Base-by-base conservation (phyloP, 2,113 vertebrate genomes). In the Phalacrocorax aristotelis region DNA sequence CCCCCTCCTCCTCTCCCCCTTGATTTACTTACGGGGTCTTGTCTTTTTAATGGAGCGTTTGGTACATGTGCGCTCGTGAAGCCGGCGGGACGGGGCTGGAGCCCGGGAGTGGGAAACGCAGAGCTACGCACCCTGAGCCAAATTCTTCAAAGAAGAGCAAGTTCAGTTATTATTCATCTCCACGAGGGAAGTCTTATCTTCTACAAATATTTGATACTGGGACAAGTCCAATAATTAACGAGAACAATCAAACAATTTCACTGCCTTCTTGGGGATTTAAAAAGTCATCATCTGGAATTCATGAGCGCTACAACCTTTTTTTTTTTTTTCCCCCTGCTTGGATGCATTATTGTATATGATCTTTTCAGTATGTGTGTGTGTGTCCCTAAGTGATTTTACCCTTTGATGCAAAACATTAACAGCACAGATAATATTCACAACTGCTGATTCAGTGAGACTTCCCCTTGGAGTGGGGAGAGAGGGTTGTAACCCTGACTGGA, bases 181-280 rank as follows among this genome's bases (percentile, higher is more conserved):
- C 90, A 93, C 92, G 91, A 98, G 94, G 83, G 96, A 97, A 97
- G 90, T 91, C 96, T 98, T 97, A 97, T 97, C 95, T 98, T 97
- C 96, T 83, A 90, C 98, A 98, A 98, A 98, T 98, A 98, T 98
- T 98, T 98, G 98, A 97, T 95, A 93, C 94, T 96, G 92, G 58
- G 95, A 96, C 88, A 80, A 97, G 97, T 93, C 97, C 96, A 95
- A 78, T 98, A 98, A 98, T 98, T 98, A 98, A 97, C 94, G 95
- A 90, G 97, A 98, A 96, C 97, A 98, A 96, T 98, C 97, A 98
- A 97, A 97, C 97, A 97, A 97, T 95, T 97, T 96, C 95, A 46
- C 90, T 85, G 95, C 95, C 94, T 98, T 97, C 89, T 62, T 40
- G 38, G 94, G 93, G 89, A 95, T 96, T 95, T 96, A 94, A 97